phyloP scores from a whole-genome alignment of 2,888 invertebrate genomes.

The Bembecia ichneumoniformis region DNA sequence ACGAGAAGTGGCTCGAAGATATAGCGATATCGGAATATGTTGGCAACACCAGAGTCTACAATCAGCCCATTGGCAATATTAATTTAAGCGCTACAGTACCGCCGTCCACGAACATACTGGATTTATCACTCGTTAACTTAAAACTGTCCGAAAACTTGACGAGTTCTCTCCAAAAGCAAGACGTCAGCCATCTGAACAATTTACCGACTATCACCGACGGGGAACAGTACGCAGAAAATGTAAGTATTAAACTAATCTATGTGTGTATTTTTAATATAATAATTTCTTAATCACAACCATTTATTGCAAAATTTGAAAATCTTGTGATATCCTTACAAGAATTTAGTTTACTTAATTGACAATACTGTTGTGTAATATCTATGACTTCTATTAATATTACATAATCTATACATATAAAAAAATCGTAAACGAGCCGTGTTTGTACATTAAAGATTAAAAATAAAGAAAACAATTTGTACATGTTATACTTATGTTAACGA shows the following conservation, averaged over 20 bases:
- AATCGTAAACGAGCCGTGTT: too few relatives aligned
- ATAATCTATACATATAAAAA: too few relatives aligned
- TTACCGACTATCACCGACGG: slow-evolving; percentile 62
- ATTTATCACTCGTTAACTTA: slow-evolving; percentile 74
- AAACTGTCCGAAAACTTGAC: slow-evolving; percentile 75
- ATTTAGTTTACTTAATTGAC: too few relatives aligned
- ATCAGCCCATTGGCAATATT: slow-evolving; percentile 64
- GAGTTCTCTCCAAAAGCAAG: slow-evolving; percentile 55
- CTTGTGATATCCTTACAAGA: too few relatives aligned
- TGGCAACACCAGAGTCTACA: slow-evolving; percentile 42
- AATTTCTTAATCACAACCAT: too few relatives aligned
- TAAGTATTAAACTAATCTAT: slow-evolving; percentile 44
- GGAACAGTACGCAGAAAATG: slow-evolving; percentile 74
- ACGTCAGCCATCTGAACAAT: slow-evolving; percentile 47
- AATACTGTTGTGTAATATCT: too few relatives aligned
- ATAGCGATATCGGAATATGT: slow-evolving; percentile 55
- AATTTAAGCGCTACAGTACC: slow-evolving; percentile 56
- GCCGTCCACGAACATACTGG: slow-evolving; percentile 75
- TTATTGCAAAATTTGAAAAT: too few relatives aligned
- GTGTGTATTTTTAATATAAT: too few relatives aligned
- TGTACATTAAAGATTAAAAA: too few relatives aligned
- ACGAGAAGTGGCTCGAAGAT: slow-evolving; percentile 61
- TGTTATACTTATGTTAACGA: too few relatives aligned
- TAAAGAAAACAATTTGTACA: too few relatives aligned
- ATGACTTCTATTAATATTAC: too few relatives aligned